Evolutionary conservation across 2,797 vertebrate genomes (phyloP).

Genomic region (Pampus argenteus): DNA sequence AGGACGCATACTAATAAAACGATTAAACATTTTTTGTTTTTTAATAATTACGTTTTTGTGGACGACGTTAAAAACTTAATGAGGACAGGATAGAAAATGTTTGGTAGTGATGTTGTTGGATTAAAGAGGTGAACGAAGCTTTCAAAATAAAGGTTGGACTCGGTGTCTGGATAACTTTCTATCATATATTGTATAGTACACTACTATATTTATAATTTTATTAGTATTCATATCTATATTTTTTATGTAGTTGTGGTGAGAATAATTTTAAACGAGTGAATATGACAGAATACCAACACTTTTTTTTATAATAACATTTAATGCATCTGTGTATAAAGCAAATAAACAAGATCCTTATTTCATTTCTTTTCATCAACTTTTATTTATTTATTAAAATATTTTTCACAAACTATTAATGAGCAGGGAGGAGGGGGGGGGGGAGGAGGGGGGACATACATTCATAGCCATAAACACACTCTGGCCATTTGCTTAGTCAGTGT

Average conservation of each 20-base stretch:
- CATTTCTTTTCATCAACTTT: conserved; percentile 15
- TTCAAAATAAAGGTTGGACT: conserved; percentile 26
- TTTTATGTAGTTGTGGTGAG: background rate
- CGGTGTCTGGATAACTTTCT: background rate
- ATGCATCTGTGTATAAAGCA: conserved; percentile 6
- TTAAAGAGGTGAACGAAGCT: background rate
- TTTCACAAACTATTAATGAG: conserved; percentile 57
- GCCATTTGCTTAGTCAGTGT: conserved; percentile 78
- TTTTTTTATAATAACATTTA: conserved; percentile 11
- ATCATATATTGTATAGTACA: background rate
- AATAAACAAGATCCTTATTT: background rate
- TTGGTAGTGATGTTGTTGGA: conserved; percentile 55
- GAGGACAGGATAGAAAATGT: conserved; percentile 54
- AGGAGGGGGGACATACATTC: conserved; percentile 43
- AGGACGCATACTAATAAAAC: conserved; percentile 57
- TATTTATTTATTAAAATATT: conserved; percentile 4
- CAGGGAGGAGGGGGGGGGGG: too few relatives aligned
- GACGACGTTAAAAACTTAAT: conserved; percentile 62
- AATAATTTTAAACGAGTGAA: background rate
- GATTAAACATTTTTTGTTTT: conserved; percentile 72
- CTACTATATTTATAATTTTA: background rate
- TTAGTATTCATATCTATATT: background rate
- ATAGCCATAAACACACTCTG: conserved; percentile 63
- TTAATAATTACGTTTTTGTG: conserved; percentile 71
- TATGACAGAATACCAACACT: too few relatives aligned